Conservation (phyloP, 2,797 vertebrate species). For the Tamandua tetradactyla region DNA sequence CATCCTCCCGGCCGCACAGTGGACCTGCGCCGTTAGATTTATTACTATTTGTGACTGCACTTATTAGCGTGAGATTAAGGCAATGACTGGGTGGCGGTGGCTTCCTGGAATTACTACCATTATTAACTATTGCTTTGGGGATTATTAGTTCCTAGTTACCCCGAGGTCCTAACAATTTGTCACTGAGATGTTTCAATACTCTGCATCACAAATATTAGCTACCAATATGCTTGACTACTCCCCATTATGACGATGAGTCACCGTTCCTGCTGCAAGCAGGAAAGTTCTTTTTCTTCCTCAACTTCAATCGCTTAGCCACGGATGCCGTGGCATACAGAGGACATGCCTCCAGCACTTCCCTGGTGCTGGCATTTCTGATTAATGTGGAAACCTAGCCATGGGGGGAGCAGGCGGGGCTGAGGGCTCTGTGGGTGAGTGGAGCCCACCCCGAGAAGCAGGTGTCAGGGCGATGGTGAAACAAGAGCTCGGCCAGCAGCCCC, state of each 20-base stretch:
- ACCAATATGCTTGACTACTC: background rate
- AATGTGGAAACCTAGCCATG: background rate
- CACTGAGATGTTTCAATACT: background rate
- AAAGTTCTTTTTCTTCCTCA: background rate
- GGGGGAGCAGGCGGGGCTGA: background rate
- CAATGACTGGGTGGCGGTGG: accelerated
- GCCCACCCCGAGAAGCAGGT: background rate
- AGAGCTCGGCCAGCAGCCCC: background rate
- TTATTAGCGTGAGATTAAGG: background rate
- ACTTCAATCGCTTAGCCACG: background rate
- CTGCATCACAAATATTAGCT: background rate
- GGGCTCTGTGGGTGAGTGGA: background rate
- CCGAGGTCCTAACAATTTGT: too few species aligned
- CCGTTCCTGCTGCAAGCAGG: background rate
- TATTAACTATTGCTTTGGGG: background rate
- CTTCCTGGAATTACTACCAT: background rate
- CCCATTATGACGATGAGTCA: background rate
- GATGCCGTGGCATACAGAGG: background rate
- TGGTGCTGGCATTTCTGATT: background rate
- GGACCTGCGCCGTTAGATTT: background rate
- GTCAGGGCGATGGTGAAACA: background rate
- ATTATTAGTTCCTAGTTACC: background rate
- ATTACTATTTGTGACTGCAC: accelerated
- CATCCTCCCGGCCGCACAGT: background rate
- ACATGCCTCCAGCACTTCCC: background rate